Evolutionary conservation across 2,797 vertebrate genomes (phyloP).

Genomic region (Pangasius larnaudii): DNA sequence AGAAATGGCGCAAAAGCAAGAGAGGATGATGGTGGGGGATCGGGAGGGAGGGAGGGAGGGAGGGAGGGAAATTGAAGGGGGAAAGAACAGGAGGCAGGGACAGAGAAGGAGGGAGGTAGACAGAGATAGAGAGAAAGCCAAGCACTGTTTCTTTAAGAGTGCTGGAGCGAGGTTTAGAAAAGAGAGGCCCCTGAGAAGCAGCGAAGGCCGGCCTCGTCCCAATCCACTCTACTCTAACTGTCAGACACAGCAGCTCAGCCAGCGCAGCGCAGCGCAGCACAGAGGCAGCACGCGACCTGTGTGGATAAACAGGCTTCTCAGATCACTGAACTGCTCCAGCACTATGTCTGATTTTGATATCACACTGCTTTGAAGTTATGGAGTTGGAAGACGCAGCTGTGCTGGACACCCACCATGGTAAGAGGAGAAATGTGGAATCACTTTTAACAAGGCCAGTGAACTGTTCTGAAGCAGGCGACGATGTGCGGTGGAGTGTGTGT

Average conservation of each 20-base stretch:
- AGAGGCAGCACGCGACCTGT: conserved; percentile 66
- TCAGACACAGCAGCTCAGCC: conserved; percentile 77
- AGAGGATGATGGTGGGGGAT: background rate
- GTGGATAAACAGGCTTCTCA: conserved; percentile 29
- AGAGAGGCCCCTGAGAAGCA: conserved; percentile 76
- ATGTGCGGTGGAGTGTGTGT: conserved; percentile 17
- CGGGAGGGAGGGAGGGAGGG: too few relatives aligned
- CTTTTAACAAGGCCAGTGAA: conserved; percentile 44
- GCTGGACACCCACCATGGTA: conserved; percentile 80
- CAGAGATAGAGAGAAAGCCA: conserved; percentile 60
- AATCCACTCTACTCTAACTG: conserved; percentile 72
- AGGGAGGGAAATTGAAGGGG: background rate
- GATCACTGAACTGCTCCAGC: conserved; percentile 18
- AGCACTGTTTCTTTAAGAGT: conserved; percentile 83
- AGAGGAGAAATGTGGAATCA: conserved; percentile 59
- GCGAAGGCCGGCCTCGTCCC: conserved; percentile 74
- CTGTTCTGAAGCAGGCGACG: conserved; percentile 23
- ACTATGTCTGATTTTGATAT: conserved; percentile 67
- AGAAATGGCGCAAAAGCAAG: background rate
- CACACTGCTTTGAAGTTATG: conserved; percentile 73
- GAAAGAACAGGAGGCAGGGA: background rate
- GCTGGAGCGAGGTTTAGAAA: conserved; percentile 76
- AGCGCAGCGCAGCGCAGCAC: conserved; percentile 47
- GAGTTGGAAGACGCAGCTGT: conserved; percentile 75
- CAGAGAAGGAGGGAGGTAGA: background rate